Evolutionary conservation across 1,140 invertebrate species (phyloP).

Genomic region (Grapholita molesta): DNA sequence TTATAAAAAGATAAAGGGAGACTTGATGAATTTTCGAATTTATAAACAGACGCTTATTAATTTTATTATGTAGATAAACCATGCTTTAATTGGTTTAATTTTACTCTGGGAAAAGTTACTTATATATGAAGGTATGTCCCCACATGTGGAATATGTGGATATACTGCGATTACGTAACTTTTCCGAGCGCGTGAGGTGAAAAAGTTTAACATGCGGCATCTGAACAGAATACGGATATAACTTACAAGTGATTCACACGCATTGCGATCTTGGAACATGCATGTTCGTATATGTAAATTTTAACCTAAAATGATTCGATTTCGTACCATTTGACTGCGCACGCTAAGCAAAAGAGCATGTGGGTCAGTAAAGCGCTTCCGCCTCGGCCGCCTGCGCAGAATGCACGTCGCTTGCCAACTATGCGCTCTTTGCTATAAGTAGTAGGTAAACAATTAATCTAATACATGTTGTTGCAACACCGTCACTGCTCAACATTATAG

Average conservation of each 20-base stretch:
- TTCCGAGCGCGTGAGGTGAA: too few relatives aligned
- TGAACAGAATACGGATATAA: background rate
- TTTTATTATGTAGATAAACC: too few relatives aligned
- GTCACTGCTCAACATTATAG: background rate
- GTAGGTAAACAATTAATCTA: background rate
- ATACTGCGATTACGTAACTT: too few relatives aligned
- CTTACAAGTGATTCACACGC: constrained; percentile 4
- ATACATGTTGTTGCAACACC: background rate
- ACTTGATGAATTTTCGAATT: too few relatives aligned
- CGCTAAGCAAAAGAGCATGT: constrained; percentile 37
- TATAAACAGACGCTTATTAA: too few relatives aligned
- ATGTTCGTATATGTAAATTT: constrained; percentile 9
- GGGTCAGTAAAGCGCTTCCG: constrained; percentile 53
- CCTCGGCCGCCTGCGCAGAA: constrained; percentile 34
- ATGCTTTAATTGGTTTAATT: too few relatives aligned
- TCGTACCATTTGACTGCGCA: constrained; percentile 35
- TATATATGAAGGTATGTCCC: too few relatives aligned
- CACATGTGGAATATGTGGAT: too few relatives aligned
- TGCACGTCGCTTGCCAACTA: constrained; percentile 41
- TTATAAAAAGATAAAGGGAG: too few relatives aligned
- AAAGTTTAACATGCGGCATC: too few relatives aligned
- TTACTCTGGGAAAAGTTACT: too few relatives aligned
- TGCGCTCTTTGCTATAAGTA: constrained; percentile 22
- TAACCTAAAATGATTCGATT: constrained; percentile 14
- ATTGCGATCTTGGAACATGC: constrained; percentile 5